A percentile compares a stretch with the other conserved stretches of the same genome.
These are phyloP conservation scores for Prionailurus viverrinus DNA, from an alignment of 2,113 vertebrate genomes.

Conservation along the genomic window DNA sequence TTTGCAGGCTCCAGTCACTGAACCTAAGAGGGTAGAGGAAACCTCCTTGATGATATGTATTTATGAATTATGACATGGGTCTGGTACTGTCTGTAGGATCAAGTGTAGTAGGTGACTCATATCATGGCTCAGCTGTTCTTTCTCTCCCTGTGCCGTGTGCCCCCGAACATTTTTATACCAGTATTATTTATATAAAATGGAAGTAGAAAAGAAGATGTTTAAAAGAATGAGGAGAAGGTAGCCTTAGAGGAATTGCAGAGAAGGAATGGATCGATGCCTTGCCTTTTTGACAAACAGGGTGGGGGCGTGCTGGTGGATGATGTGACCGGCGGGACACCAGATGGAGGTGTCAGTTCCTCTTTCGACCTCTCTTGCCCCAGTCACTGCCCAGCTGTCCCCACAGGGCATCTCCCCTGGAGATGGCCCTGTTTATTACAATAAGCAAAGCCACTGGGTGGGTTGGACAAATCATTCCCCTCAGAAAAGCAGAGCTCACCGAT, in stretches of 20 bases:
- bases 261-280: neutral
- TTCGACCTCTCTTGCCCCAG: neutral
- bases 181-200: neutral
- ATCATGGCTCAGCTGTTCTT: neutral
- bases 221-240: neutral
- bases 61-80: neutral
- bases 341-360: neutral
- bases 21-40: neutral
- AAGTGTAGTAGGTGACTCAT: neutral
- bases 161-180: neutral
- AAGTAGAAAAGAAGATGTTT: neutral
- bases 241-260: neutral
- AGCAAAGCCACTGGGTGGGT: neutral
- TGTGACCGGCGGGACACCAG: neutral
- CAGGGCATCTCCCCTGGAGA: neutral
- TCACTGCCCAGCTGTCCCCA: neutral
- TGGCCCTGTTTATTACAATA: neutral
- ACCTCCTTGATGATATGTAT: neutral
- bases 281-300: neutral
- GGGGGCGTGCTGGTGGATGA: neutral
- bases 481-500: neutral
- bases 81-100: neutral
- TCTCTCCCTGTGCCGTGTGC: neutral
- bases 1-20: neutral
- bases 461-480: neutral